Base-by-base conservation (phyloP, 2,113 vertebrate genomes). In the Silurus asotus region DNA sequence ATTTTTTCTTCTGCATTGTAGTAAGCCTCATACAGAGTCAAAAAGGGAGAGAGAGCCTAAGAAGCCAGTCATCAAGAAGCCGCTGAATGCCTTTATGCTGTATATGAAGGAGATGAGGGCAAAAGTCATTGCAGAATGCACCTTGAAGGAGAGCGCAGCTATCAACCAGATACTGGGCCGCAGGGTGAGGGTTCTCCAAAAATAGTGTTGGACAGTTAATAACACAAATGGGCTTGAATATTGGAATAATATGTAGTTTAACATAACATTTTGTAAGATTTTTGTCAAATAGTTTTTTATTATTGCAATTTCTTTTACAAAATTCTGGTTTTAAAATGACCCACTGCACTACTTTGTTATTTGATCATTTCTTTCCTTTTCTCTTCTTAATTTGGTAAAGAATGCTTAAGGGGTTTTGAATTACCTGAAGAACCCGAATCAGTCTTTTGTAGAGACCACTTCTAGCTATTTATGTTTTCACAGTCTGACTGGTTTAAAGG, bases 91-190 rank as follows among this genome's bases (percentile, higher is more conserved):
- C 87, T 99, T 99, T 93, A 99, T 99, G 98, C 95, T 99, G 72
- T 99, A 99, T 94, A 99, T 99, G 98, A 99, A 99, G 95, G 97
- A 99, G 93, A 99, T 99, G 98, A 94, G 98, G 91, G 97, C 97
- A 0, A 99, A 99, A 92, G 98, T 99, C 90, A 99, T 99, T 3
- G 98, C 98, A 0, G 98, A 99, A 86, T 99, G 98, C 93, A 99
- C 98, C 56, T 95, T 99, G 94, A 99, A 99, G 89, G 98, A 99
- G 93, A 99, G 97, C 1, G 98, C 98, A 0, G 98, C 98, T 83
- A 99, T 99, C 94, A 99, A 99, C 92, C 98, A 99, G 96, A 99
- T 99, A 86, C 91, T 99, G 90, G 98, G 98, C 8, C 94, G 98
- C 61, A 95, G 97, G 97, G 98, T 99, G 90, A 96, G 96, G 69